These are phyloP conservation scores for Muraenolepis orangiensis DNA, from an alignment of 2,797 vertebrate genomes.

Conservation along the genomic window DNA sequence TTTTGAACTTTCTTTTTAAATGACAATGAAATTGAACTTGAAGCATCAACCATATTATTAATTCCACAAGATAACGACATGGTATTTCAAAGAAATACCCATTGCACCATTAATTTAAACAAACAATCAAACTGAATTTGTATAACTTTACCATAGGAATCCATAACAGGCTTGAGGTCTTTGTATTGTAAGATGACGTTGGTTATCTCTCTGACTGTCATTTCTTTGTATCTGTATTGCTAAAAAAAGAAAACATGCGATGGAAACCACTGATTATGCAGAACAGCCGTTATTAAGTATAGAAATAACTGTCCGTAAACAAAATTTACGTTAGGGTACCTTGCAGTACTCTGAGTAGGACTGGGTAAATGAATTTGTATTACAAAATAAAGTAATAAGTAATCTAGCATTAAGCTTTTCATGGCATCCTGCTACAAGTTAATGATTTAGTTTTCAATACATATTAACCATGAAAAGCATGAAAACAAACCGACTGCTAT, in stretches of 20 bases:
- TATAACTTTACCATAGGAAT: conserved; percentile 83
- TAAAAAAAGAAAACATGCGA: conserved; percentile 36
- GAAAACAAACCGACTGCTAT: neutral
- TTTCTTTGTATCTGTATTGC: conserved; percentile 96
- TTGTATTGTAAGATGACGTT: conserved; percentile 92
- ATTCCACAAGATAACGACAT: neutral
- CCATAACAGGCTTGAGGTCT: conserved; percentile 94
- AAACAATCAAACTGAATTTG: neutral
- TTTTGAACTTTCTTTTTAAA: neutral
- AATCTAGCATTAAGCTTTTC: too few species aligned
- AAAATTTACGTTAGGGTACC: neutral
- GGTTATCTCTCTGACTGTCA: conserved; percentile 89
- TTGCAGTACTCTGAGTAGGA: neutral
- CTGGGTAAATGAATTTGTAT: too few species aligned
- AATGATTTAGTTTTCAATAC: too few species aligned
- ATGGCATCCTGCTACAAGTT: too few species aligned
- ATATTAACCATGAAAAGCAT: too few species aligned
- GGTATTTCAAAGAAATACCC: neutral
- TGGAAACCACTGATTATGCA: neutral
- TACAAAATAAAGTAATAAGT: too few species aligned
- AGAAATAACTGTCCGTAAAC: neutral
- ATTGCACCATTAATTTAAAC: neutral
- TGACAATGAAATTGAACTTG: neutral
- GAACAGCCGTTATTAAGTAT: neutral
- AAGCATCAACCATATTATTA: neutral